phyloP scores from a whole-genome alignment of 35 echinoderm and acorn worm species.

The Anneissia japonica region DNA sequence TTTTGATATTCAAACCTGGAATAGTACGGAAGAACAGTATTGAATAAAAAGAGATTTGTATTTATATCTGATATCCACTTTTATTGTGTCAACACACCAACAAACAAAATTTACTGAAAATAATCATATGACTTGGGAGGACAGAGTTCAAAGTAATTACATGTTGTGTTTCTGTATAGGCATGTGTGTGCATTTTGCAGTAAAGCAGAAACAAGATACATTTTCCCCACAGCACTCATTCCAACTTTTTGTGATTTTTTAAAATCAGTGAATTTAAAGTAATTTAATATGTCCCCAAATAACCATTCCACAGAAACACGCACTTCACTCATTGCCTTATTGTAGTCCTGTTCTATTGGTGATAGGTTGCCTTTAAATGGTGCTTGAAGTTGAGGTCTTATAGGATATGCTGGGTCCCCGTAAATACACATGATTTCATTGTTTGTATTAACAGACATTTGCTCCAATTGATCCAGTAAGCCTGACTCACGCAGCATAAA shows the following conservation, averaged over 20 bases:
- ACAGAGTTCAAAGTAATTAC: background rate
- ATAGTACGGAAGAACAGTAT: no score
- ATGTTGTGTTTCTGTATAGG: background rate
- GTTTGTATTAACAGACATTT: background rate
- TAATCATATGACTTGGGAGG: background rate
- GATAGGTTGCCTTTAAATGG: background rate
- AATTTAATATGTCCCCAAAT: background rate
- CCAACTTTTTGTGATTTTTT: background rate
- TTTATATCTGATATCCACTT: no score
- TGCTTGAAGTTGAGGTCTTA: background rate
- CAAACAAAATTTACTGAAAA: background rate
- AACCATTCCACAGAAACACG: background rate
- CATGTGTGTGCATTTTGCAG: background rate
- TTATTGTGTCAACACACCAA: no score
- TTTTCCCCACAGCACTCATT: background rate
- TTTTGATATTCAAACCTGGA: no score
- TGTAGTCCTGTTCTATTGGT: background rate
- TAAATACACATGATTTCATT: background rate
- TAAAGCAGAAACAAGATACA: background rate
- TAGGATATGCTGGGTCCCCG: background rate
- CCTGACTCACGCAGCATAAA: background rate
- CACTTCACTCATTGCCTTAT: background rate
- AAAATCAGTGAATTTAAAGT: background rate
- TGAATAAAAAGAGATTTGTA: no score
- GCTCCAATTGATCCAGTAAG: background rate